Evolutionary conservation across 2,797 vertebrate species (phyloP), one percentile per base, ranked within the genome.

Genomic region (Vespertilio murinus): DNA sequence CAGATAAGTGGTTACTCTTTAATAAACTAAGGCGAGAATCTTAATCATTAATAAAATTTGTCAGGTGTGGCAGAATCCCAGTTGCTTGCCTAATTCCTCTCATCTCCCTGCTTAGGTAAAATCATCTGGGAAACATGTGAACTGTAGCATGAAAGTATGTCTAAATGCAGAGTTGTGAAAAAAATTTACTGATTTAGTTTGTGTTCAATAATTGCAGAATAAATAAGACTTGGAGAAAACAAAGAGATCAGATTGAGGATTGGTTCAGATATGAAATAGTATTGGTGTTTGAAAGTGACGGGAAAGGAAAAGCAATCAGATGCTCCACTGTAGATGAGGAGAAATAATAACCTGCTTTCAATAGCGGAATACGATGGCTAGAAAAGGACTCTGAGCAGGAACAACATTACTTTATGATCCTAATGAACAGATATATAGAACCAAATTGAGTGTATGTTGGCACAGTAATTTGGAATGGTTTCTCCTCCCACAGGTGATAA

Each of bases 11-110:
- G 92, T 96, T 94, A 74, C 74, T 88, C 65, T 93, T 96, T 88
- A 88, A 97, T 93, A 94, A 94, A 95, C 85, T 79, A 3, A 82
- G 82, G 92, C 85, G 78, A 92, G n/a, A 90, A 93, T 93, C 74
- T 67, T 92, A 93, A 94, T 94, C 92, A 94, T 95, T 96, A 96
- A 93, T 89, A 96, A 88, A 96, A 83, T 86, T 94, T 73, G 40
- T 93, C 85, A 93, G 94, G 59, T 86, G 28, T 94, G 90, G 59
- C 85, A 92, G 78, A 92, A 82, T 86, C 74, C 52, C 74, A 86
- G 73, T 54, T 88, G 82, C 70, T 75, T 90, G 83, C 35, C 54
- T 92, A 85, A 88, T 92, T 97, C n/a, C 38, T 61, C 52, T 88
- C 64, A 64, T 64, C 42, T 42, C 14, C 16, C 74, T 70, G 40